Evolutionary conservation across 2,113 vertebrate genomes (phyloP), one percentile per base, ranked within the genome.

Genomic region (Microcebus griseorufus): DNA sequence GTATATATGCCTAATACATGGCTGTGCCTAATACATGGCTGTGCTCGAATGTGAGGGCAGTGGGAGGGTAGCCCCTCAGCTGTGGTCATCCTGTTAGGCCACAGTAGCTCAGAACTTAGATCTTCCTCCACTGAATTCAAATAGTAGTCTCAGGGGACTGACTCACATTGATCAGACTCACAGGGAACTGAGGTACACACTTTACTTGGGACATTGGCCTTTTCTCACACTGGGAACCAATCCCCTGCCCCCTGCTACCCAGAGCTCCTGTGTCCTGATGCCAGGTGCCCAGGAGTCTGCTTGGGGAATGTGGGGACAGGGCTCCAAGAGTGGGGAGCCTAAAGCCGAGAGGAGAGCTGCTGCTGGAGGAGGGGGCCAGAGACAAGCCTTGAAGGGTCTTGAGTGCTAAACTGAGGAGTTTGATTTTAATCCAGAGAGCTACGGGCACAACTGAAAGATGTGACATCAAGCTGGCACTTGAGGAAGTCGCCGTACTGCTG

Each of bases 31-130:
- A 11, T 10, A 48, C 55, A 32, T 13, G 5, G 22, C 78, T 5
- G 0, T 62, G 34, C 3, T 16, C 70, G 34, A 55, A 64, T 1
- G 0, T 5, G 34, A 27, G 42, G 45, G 17, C 11, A 9, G 29
- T 6, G 29, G 53, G 58, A 69, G 51, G 27, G 23, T 34, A 6
- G 10, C 4, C 65, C 9, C 5, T 32, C 17, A 51, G 3, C 37
- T 11, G 0, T 1, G 27, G 48, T 51, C 90, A 64, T 65, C 60
- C 64, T 45, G 23, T 51, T 48, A 42, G 39, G 37, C 84, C 42
- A 75, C 27, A 72, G 42, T 39, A 82, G 17, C 22, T 48, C 1
- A 3, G 22, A 7, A 76, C 39, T 48, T 78, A 37, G 58, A 29
- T 17, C 23, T 81, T 64, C 9, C 53, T 37, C 37, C 11, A 23